Base-by-base conservation (phyloP, 2,797 vertebrate genomes). In the Microctenopoma lineatum region DNA sequence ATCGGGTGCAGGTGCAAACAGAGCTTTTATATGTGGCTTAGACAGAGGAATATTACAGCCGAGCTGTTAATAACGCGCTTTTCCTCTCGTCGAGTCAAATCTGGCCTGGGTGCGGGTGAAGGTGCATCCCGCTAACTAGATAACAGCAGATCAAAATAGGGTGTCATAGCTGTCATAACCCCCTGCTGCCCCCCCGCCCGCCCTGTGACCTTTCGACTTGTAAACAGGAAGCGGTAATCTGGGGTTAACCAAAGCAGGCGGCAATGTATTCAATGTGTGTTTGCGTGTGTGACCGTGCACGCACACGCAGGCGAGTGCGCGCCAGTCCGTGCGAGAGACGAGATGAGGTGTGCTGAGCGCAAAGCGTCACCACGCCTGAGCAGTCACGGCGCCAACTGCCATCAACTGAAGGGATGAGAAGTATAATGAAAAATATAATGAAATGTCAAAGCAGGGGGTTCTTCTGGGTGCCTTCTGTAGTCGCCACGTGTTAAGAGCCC, bases 371-470 rank as follows among this genome's bases (percentile, higher is more conserved):
- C 84, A 90, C 80, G 89, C 87, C 84, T 90, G 91, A 93, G 86
- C 83, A 77, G 81, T 83, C 91, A 88, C 89, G 75, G 81, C 76
- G 12, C 87, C 78, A 68, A 84, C 89, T 91, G 88, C 89, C 92
- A 92, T 93, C 91, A 92, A 87, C 81, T 84, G 85, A 85, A 84
- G 84, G 91, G 89, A 93, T 92, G 92, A 89, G 81, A 91, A 93
- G 91, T 89, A 91, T 92, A 92, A 93, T 93, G 91, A 92, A 90
- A 93, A 93, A 92, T 92, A 91, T 93, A 92, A 93, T 93, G 91
- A 92, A 92, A 93, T 92, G 92, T 93, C 92, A 92, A 90, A 92
- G 84, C 83, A 83, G 78, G 81, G 86, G 85, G 83, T 84, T 87
- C 75, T 86, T 79, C 65, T 39, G 51, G 77, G 70, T 27, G 84